Conservation (phyloP, 2,888 invertebrate species). For the Diarsia rubi region DNA sequence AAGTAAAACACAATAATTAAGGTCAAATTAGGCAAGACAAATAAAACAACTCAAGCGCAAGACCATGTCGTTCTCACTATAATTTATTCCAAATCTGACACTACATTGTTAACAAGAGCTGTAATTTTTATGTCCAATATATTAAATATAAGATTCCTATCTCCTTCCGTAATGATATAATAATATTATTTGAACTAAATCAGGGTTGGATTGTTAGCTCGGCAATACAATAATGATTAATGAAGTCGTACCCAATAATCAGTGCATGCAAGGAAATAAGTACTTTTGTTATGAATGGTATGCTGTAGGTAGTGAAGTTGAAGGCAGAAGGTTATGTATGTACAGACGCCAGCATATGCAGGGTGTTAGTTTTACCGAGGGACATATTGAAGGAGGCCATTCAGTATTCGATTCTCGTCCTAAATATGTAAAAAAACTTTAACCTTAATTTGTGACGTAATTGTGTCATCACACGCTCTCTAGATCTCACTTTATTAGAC, state of each 20-base stretch:
- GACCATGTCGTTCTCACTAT: constrained; percentile 25
- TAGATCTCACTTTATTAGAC: no score
- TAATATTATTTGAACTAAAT: constrained; percentile 59
- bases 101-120: constrained; percentile 45
- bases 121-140: constrained; percentile 63
- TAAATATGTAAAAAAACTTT: no score
- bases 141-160: constrained; percentile 66
- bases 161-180: constrained; percentile 60
- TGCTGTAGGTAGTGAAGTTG: not conserved
- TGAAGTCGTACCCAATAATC: constrained; percentile 61
- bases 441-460: no score
- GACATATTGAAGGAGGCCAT: no score
- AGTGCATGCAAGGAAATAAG: constrained; percentile 48
- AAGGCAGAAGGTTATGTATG: constrained; percentile 10
- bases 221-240: constrained; percentile 65
- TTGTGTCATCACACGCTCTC: no score
- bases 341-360: no score
- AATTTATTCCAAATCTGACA: constrained; percentile 60
- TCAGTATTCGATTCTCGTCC: no score
- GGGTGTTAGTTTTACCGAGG: no score
- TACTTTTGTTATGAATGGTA: not conserved
- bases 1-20: constrained; percentile 46
- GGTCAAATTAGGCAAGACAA: constrained; percentile 56
- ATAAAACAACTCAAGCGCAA: constrained; percentile 37
- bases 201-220: constrained; percentile 41